Evolutionary conservation across 2,113 vertebrate species (phyloP).

Genomic region (Hypocryptadius cinnamomeus): DNA sequence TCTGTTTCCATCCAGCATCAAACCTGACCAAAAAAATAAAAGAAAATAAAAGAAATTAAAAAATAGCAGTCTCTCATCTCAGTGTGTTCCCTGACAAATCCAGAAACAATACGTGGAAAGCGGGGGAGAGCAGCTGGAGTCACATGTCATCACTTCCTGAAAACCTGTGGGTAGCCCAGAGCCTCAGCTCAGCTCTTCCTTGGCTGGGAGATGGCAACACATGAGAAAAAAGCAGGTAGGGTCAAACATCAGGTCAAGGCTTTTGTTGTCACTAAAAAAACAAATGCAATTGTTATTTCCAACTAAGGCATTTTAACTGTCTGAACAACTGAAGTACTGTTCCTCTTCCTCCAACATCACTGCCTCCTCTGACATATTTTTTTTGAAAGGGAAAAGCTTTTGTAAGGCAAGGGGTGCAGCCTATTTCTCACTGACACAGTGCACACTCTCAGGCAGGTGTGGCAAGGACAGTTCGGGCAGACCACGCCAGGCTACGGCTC

Average conservation of each 20-base stretch:
- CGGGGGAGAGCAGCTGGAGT: constrained; percentile 20
- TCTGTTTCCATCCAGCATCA: constrained; percentile 56
- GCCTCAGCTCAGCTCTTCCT: not conserved
- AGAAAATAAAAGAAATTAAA: not conserved
- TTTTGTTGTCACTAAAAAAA: constrained; percentile 64
- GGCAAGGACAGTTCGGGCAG: not conserved
- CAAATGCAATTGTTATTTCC: constrained; percentile 38
- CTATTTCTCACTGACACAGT: not conserved
- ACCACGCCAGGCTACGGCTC: not conserved
- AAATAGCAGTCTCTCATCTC: constrained; percentile 19
- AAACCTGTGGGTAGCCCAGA: constrained; percentile 4
- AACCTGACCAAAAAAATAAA: not conserved
- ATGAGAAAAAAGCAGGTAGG: not conserved
- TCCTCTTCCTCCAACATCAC: not conserved
- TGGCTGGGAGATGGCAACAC: not conserved
- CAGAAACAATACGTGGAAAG: constrained; percentile 67
- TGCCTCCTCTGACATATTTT: not conserved
- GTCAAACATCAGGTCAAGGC: constrained; percentile 44
- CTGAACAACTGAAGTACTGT: not conserved
- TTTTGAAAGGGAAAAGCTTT: not conserved
- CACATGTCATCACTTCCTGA: constrained; percentile 33
- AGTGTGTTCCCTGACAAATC: constrained; percentile 43
- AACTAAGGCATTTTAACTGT: not conserved
- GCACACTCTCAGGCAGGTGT: not conserved
- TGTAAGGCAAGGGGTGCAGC: not conserved